A percentile compares a stretch with the other conserved stretches of the same genome.
These are phyloP conservation scores for Netelia melanura DNA, from an alignment of 2,888 invertebrate species.

Conservation along the genomic window DNA sequence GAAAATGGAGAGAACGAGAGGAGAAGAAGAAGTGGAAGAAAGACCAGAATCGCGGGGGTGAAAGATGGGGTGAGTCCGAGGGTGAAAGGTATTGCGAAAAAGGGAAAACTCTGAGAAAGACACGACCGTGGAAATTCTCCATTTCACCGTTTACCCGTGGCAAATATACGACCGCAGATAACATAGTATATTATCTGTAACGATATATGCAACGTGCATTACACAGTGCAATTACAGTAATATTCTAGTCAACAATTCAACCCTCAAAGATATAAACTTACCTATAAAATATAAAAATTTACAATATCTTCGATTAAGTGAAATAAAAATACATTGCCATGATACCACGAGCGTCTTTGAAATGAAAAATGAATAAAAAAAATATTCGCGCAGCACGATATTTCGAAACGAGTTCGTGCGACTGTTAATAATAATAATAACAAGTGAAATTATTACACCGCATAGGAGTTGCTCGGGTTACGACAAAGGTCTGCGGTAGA, in stretches of 20 bases:
- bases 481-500: constrained; percentile 75
- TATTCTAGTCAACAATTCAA: constrained; percentile 30
- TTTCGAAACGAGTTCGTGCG: not conserved
- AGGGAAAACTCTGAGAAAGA: constrained; percentile 51
- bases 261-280: not conserved
- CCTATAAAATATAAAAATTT: not conserved
- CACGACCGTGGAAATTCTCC: constrained; percentile 50
- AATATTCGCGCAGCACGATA: too few species aligned
- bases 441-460: constrained; percentile 23
- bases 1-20: constrained; percentile 36
- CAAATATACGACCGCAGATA: constrained; percentile 62
- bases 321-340: too few species aligned
- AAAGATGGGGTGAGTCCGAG: not conserved
- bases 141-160: constrained; percentile 63
- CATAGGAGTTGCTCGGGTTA: constrained; percentile 71
- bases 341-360: too few species aligned
- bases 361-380: too few species aligned
- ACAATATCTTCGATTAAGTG: not conserved
- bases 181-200: constrained; percentile 61
- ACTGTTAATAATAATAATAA: constrained; percentile 24
- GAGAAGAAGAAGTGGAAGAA: constrained; percentile 17
- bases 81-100: constrained; percentile 15
- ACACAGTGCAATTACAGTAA: constrained; percentile 23
- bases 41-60: constrained; percentile 3
- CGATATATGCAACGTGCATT: constrained; percentile 18